phyloP scores from a whole-genome alignment of 2,797 vertebrate species.

The Diplodus sargus region DNA sequence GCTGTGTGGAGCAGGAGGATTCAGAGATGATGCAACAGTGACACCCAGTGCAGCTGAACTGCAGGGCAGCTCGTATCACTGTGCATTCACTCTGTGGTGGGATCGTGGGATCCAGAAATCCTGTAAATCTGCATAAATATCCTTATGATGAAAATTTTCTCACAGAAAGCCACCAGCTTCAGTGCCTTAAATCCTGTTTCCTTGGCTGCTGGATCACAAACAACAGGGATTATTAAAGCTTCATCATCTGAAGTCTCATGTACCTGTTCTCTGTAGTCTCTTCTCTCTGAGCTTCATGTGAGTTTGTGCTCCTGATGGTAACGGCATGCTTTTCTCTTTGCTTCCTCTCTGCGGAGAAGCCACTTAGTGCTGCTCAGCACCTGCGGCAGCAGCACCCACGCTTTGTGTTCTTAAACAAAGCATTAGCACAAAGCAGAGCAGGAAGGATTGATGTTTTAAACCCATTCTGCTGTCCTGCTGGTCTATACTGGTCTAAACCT shows the following conservation, averaged over 20 bases:
- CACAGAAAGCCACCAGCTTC: not conserved
- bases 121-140: not conserved
- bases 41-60: slow-evolving; percentile 72
- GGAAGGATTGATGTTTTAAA: not conserved
- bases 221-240: slow-evolving; percentile 1
- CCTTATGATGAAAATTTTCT: not conserved
- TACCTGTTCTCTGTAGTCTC: not conserved
- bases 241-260: not conserved
- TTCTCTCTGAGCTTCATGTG: not conserved
- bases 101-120: not conserved
- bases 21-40: slow-evolving; percentile 75
- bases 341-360: not conserved
- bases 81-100: not conserved
- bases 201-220: not conserved
- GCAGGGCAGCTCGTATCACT: not conserved
- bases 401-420: slow-evolving; percentile 4
- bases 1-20: not conserved
- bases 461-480: not conserved
- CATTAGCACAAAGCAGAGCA: slow-evolving; percentile 3
- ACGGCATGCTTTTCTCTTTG: slow-evolving; percentile 1
- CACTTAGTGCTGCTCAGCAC: not conserved
- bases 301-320: not conserved
- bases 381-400: slow-evolving; percentile 2
- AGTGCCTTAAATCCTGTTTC: not conserved
- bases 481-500: not conserved